These are phyloP conservation scores for Gadus chalcogrammus DNA, from an alignment of 2,113 vertebrate species.

Conservation along the genomic window DNA sequence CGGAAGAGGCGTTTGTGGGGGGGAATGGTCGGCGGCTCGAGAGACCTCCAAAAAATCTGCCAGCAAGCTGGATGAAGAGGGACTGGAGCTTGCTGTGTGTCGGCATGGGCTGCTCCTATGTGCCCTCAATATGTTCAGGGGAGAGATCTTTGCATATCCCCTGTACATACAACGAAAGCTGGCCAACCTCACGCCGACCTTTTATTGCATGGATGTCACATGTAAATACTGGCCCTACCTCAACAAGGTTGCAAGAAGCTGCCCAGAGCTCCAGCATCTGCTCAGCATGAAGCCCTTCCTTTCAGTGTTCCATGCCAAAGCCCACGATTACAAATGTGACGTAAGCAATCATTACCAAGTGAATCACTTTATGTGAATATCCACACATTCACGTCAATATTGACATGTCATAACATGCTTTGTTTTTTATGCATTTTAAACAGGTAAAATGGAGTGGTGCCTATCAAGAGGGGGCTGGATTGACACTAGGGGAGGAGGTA, in stretches of 20 bases:
- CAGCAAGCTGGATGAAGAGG: slow-evolving; percentile 13
- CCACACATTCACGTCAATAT: too few species aligned
- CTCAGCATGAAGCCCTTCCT: neutral
- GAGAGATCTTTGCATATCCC: slow-evolving; percentile 27
- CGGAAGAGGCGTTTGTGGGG: neutral
- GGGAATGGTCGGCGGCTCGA: slow-evolving; percentile 19
- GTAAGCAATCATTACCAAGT: neutral
- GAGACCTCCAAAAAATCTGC: slow-evolving; percentile 7
- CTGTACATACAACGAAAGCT: slow-evolving; percentile 18
- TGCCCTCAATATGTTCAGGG: neutral
- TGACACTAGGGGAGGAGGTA: slow-evolving; percentile 3
- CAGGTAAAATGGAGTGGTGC: slow-evolving; percentile 11
- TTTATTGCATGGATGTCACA: neutral
- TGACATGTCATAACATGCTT: neutral
- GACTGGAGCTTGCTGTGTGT: slow-evolving; percentile 24
- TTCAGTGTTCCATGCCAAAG: neutral
- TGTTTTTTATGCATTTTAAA: neutral
- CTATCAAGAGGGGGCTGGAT: slow-evolving; percentile 5
- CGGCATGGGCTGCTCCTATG: slow-evolving; percentile 9
- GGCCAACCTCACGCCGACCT: slow-evolving; percentile 1
- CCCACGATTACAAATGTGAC: neutral
- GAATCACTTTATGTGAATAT: neutral
- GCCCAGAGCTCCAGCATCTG: neutral
- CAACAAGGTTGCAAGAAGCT: neutral
- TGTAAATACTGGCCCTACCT: neutral